These are phyloP conservation scores for Rhynchonycteris naso DNA, from an alignment of 2,797 vertebrate species.

Conservation along the genomic window DNA sequence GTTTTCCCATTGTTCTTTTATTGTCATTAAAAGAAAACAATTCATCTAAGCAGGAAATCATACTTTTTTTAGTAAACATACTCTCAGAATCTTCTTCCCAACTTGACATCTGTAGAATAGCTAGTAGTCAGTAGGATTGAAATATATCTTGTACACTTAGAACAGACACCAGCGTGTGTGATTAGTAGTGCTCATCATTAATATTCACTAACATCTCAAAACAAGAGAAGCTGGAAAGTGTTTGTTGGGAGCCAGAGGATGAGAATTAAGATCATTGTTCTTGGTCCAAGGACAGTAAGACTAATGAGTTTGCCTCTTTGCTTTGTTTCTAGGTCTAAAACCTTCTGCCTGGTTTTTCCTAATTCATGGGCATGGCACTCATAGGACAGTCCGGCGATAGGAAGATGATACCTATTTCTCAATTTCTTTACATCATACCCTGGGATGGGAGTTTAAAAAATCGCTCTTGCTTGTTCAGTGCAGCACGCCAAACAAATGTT, in stretches of 20 bases:
- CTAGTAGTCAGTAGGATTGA: background rate
- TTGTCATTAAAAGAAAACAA: slow-evolving; percentile 20
- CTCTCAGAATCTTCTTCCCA: background rate
- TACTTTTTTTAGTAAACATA: background rate
- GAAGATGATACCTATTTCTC: background rate
- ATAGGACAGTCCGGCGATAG: background rate
- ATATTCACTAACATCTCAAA: background rate
- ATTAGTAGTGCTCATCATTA: background rate
- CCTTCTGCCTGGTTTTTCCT: background rate
- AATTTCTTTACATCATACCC: background rate
- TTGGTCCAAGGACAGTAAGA: background rate
- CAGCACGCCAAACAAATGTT: background rate
- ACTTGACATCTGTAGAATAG: background rate
- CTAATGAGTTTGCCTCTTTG: background rate
- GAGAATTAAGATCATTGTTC: background rate
- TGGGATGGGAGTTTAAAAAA: background rate
- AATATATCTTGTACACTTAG: background rate
- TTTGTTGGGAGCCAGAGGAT: background rate
- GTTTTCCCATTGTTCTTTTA: slow-evolving; percentile 16
- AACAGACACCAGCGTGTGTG: background rate
- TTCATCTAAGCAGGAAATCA: background rate
- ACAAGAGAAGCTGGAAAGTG: background rate
- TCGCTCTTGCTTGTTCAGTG: slow-evolving; percentile 6
- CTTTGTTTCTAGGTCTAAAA: background rate
- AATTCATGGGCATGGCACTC: background rate